Base-by-base conservation (phyloP, 2,888 invertebrate genomes). In the Pterostichus madidus region DNA sequence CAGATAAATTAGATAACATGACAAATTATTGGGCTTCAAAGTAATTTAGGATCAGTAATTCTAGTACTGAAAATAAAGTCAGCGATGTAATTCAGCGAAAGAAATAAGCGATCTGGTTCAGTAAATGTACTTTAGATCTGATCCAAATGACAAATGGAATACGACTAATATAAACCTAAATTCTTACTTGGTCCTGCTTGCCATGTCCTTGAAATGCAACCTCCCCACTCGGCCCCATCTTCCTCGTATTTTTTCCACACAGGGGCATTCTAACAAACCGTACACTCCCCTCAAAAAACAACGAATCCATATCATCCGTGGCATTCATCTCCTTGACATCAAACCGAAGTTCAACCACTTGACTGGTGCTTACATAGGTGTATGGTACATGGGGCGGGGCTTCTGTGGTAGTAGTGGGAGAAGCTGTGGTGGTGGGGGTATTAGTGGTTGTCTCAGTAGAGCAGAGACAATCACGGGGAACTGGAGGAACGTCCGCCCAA, bases 271-370 rank as follows among this genome's bases (percentile, higher is more conserved):
- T 93, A 10, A 96, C 92, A 86, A 96, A 96, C 88, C 96, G 96
- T 89, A 95, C 97, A 56, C 93, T 93, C 5, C 95, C 97, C 89
- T 97, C 96, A 89, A 97, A 96, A 87, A 94, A 95, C 85, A 97
- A 93, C 71, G 95, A 94, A 83, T 96, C 93, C 88, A 96, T 96
- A 91, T 98, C 96, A 87, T 97, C 96, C 15, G 95, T 91, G 0
- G 96, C 94, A 84, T 95, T 93, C 98, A 98, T 97, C 86, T 95
- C 94, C 82, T 93, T 92, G 13, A 97, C 95, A 85, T 94, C 94
- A 87, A 97, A 97, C 86, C 95, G 94, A 49, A 97, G 91, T 88
- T 97, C 96, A 11, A 96, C 94, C 46, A 95, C 93, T 85, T 94
- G 93, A 77, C 95, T 93, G 11, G 94, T 93, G 8, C 96, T 96